Base-by-base conservation (phyloP, 2,113 vertebrate genomes). In the Grallaria varia region DNA sequence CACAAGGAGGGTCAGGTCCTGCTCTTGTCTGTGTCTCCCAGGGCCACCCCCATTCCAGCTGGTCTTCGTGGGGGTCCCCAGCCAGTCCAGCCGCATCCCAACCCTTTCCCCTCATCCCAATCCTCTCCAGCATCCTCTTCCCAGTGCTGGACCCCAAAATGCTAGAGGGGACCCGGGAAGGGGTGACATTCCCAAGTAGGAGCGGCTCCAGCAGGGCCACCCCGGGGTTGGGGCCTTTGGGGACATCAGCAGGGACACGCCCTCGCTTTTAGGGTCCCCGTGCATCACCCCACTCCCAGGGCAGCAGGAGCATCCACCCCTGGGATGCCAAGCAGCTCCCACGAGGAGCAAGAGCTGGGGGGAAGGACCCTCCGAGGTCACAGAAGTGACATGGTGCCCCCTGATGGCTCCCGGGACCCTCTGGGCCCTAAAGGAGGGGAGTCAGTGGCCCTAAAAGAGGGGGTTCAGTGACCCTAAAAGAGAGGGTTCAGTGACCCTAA, bases 371-470 rank as follows among this genome's bases (percentile, higher is more conserved):
- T n/a, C 31, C 2, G 12, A 77, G 42, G n/a, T 59, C 3, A 1
- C 8, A 0, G 59, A 30, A 18, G 45, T 24, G 16, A 33, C 24
- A 10, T 7, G 8, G 15, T 14, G 23, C 42, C 52, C 71, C 12
- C 39, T 0, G 8, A 1, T 23, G 0, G 28, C 31, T 83, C 23
- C 59, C 16, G 60, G 28, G 56, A 17, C 8, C 31, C 21, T 18
- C 35, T 4, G 63, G 31, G 25, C 35, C 12, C 30, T 9, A 1
- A 16, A 6, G 28, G 37, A n/a, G 14, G 39, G 30, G 20, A 14
- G 21, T 22, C 44, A 47, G 45, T 6, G 14, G 19, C 45, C 45
- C 45, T 45, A 45, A 45, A 45, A 6, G 16, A 45, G 44, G 8
- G 17, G 18, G 44, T 19, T 45, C 44, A 45, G 18, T 19, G 17